Base-by-base conservation (phyloP, 2,113 vertebrate genomes). In the Zingel zingel region DNA sequence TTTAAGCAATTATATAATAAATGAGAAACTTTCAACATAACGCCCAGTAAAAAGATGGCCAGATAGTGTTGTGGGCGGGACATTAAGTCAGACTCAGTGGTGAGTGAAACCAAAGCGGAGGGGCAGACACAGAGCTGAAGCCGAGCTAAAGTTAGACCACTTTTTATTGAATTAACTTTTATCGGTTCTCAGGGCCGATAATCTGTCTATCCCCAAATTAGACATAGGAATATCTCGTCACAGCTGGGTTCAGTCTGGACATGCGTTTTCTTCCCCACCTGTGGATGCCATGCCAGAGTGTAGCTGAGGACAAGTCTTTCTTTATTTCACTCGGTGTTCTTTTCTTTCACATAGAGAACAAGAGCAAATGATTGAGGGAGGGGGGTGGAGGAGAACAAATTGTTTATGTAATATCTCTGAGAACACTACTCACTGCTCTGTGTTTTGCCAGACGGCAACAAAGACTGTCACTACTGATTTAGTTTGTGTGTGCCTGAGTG, bases 401-500 rank as follows among this genome's bases (percentile, higher is more conserved):
- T 5, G 43, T 81, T 89, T 92, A 87, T 86, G 73, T 87, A 88
- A 89, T 85, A 61, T 82, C 79, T 67, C 3, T 16, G 78, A 81
- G 77, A 73, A 75, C 80, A 56, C 71, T 14, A 0, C 85, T 89
- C 82, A 73, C 48, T 88, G 88, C 45, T 23, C 76, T 93, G 90
- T 91, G 62, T 79, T 47, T 51, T 36, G 48, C 77, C 75, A 68
- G 39, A 63, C 79, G 39, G 51, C 79, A 82, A 76, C 70, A 91
- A 88, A 85, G 79, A 71, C 76, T 81, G 85, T 86, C 91, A 56
- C 65, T 64, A 64, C 82, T 57, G 30, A 88, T 92, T 87, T 74
- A 11, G 73, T 81, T 57, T 25, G 47, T 62, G 56, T 65, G 65
- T 30, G 61, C 15, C n/a, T 63, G 64, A 53, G 71, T 36, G 59